These are phyloP conservation scores for Tortrix viridana DNA, from an alignment of 2,888 invertebrate genomes.

Conservation along the genomic window DNA sequence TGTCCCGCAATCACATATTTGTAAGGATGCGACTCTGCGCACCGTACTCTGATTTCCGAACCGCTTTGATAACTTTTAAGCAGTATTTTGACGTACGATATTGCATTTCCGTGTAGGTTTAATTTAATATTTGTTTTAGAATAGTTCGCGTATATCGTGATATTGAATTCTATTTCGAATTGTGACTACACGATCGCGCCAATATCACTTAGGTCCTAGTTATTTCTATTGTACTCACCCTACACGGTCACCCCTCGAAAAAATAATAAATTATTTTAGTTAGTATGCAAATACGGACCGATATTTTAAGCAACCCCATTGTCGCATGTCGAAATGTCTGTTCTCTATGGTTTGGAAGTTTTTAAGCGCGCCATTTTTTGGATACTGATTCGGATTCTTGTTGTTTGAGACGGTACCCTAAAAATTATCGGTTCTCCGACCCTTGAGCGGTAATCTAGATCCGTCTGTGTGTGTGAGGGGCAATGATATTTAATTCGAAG, in stretches of 20 bases:
- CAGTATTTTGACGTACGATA: conserved; percentile 75
- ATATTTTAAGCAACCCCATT: conserved; percentile 82
- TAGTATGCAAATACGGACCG: conserved; percentile 84
- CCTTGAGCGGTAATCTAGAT: conserved; percentile 74
- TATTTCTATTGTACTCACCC: conserved; percentile 78
- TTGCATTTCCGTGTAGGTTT: conserved; percentile 77
- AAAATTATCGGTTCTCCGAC: conserved; percentile 44
- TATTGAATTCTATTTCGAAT: conserved; percentile 53
- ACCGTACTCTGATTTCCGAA: conserved; percentile 78
- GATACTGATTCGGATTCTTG: conserved; percentile 31
- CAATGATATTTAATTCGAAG: conserved; percentile 83
- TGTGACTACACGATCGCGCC: conserved; percentile 62
- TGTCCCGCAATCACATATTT: conserved; percentile 80
- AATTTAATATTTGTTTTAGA: conserved; percentile 73
- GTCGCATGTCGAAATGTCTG: conserved; percentile 68
- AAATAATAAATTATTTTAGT: conserved; percentile 85
- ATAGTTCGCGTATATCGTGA: conserved; percentile 51
- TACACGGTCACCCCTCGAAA: conserved; percentile 77
- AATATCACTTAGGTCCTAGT: conserved; percentile 81
- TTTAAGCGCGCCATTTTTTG: conserved; percentile 36
- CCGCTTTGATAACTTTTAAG: conserved; percentile 82
- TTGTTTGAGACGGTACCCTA: conserved; percentile 36
- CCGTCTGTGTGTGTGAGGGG: conserved; percentile 61
- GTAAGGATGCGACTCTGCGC: conserved; percentile 79
- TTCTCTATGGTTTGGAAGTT: conserved; percentile 69